Conservation (phyloP, 2,888 invertebrate genomes). For the Chloroclysta siterata region DNA sequence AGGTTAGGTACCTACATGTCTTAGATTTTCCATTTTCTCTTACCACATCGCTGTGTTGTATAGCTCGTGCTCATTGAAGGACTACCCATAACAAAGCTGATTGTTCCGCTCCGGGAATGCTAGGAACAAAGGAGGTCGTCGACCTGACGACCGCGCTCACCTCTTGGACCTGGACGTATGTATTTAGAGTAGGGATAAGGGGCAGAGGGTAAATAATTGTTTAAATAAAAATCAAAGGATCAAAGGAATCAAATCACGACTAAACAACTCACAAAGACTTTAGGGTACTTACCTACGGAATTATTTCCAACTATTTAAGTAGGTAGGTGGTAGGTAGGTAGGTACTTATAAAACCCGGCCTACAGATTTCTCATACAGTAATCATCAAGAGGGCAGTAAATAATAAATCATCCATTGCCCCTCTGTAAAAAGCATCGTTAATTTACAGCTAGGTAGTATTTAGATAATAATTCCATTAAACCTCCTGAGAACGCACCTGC, state of each 20-base stretch:
- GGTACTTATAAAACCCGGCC: too few relatives aligned
- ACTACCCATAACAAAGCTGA: slow-evolving; percentile 55
- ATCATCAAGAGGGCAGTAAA: too few relatives aligned
- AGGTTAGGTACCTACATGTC: neutral
- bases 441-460: neutral
- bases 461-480: slow-evolving; percentile 7
- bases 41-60: slow-evolving; percentile 22
- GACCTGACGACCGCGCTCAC: slow-evolving; percentile 65
- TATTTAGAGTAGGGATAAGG: slow-evolving; percentile 5
- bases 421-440: neutral
- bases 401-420: slow-evolving; percentile 2
- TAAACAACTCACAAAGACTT: too few relatives aligned
- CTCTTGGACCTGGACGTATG: slow-evolving; percentile 39
- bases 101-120: slow-evolving; percentile 56
- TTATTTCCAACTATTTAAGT: too few relatives aligned
- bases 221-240: too few relatives aligned
- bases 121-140: slow-evolving; percentile 75
- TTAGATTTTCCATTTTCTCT: slow-evolving; percentile 5
- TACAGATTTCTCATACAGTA: too few relatives aligned
- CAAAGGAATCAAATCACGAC: too few relatives aligned
- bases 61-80: slow-evolving; percentile 47
- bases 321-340: too few relatives aligned
- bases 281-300: too few relatives aligned
- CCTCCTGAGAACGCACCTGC: slow-evolving; percentile 10
- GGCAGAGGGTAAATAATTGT: neutral